phyloP scores from a whole-genome alignment of 2,888 invertebrate genomes.

The Barypeithes pellucidus region DNA sequence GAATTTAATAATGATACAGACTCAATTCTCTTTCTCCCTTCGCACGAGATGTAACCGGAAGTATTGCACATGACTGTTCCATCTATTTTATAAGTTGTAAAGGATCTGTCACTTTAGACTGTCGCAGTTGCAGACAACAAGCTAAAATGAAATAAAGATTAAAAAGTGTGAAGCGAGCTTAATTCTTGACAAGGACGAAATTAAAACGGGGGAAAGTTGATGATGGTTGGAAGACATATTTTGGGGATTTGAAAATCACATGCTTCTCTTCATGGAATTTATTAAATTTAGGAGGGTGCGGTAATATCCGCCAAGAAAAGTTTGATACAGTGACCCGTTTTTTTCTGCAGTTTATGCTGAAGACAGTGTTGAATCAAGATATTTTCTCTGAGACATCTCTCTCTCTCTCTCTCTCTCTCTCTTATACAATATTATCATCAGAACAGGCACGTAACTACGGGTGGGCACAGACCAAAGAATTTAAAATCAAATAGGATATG shows the following conservation, averaged over 20 bases:
- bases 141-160: slow-evolving; percentile 44
- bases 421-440: too few relatives aligned
- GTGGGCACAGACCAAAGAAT: too few relatives aligned
- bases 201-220: slow-evolving; percentile 38
- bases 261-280: slow-evolving; percentile 36
- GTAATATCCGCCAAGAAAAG: too few relatives aligned
- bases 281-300: slow-evolving; percentile 49
- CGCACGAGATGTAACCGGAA: slow-evolving; percentile 9
- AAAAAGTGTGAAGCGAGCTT: slow-evolving; percentile 54
- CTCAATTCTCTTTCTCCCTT: not conserved
- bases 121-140: slow-evolving; percentile 42
- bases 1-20: too few relatives aligned
- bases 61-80: slow-evolving; percentile 25
- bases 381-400: too few relatives aligned
- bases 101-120: slow-evolving; percentile 44
- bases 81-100: slow-evolving; percentile 25
- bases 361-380: too few relatives aligned
- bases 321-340: too few relatives aligned
- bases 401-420: too few relatives aligned
- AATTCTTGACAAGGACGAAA: slow-evolving; percentile 51
- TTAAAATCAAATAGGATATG: too few relatives aligned
- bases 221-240: slow-evolving; percentile 36
- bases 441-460: too few relatives aligned
- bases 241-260: slow-evolving; percentile 44
- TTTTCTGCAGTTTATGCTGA: too few relatives aligned